Base-by-base conservation (phyloP, 2,113 vertebrate species). In the Butorides virescens region DNA sequence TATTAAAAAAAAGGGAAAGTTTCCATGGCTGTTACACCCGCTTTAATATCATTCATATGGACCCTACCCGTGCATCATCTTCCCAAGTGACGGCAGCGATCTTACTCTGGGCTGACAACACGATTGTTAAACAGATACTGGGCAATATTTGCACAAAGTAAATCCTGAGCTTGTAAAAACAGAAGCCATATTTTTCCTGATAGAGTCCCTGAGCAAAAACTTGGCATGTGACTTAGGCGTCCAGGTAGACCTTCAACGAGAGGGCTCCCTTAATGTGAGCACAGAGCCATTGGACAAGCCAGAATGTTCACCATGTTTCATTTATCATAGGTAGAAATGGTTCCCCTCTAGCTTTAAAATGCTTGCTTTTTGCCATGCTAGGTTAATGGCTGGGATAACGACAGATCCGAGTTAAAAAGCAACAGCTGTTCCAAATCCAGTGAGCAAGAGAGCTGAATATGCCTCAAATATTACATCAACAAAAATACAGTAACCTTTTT, bases 111-210 rank as follows among this genome's bases (percentile, higher is more conserved):
- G 9, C 52, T 34, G n/a, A 74, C 75, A 85, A 47, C 42, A 52
- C 2, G 32, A 71, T 36, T 83, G 62, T 65, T 39, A 32, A 72
- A 67, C 39, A 83, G 65, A 89, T 20, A 39, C 17, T 47, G 81
- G 50, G 20, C 37, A 93, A 8, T 63, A 63, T 71, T 72, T 77
- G 47, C 73, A 63, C 65, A 70, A 25, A 83, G 59, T 46, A 58
- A 88, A 77, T 71, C 16, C 34, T 63, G 63, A 74, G 26, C 46
- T 70, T 72, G 37, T 53, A 36, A 50, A 92, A 92, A 77, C 29
- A 56, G 39, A 58, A 85, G 81, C 15, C 15, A 17, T 27, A 22
- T 78, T 84, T 88, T 71, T 90, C 65, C 65, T 89, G 86, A 89
- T 56, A 9, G 0, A 56, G 11, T 42, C 50, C 42, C n/a, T 50